Evolutionary conservation across 2,113 vertebrate genomes (phyloP), one percentile per base, ranked within the genome.

Genomic region (Brachionichthys hirsutus): DNA sequence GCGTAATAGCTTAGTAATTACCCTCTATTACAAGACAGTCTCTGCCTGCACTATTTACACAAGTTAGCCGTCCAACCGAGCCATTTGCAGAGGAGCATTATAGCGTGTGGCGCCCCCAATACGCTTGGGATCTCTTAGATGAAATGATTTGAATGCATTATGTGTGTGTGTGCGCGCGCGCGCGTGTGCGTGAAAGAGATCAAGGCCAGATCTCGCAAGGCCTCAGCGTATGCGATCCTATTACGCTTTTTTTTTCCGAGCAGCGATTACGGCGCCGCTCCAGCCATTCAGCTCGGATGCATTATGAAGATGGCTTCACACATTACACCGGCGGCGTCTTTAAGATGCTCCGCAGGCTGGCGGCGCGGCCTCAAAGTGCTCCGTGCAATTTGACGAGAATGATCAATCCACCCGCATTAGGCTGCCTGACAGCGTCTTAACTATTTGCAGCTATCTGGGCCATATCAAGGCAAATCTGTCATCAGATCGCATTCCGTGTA

Each of bases 31-130:
- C 74, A 69, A 89, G 91, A 78, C 92, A 92, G 95, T 94, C 91
- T 91, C 87, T 85, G 87, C 85, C 89, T 92, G 89, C 89, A 91
- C 90, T 92, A 94, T 95, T 94, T 95, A 92, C 91, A 93, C 94
- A 93, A 92, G 92, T 91, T 90, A 90, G 90, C 89, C 84, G 90
- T 90, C 91, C 91, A 92, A 92, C 93, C 91, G 75, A 73, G 88
- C 88, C 80, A 89, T 91, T 93, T 92, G 92, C 92, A 92, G 90
- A 90, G 89, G 92, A 91, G 92, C 92, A 94, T 96, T 94, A 94
- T 81, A 41, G 64, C 61, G 84, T 88, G 90, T 88, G 84, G 87
- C 75, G 87, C 88, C 90, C 90, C 90, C 85, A 82, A 88, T 92
- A 91, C 91, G 85, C 91, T 91, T 92, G 93, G 92, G 88, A 91